Percentiles rank a stretch among this genome's conserved stretches.
Conservation (phyloP, 2,113 vertebrate species). For the Pelodiscus sinensis region DNA sequence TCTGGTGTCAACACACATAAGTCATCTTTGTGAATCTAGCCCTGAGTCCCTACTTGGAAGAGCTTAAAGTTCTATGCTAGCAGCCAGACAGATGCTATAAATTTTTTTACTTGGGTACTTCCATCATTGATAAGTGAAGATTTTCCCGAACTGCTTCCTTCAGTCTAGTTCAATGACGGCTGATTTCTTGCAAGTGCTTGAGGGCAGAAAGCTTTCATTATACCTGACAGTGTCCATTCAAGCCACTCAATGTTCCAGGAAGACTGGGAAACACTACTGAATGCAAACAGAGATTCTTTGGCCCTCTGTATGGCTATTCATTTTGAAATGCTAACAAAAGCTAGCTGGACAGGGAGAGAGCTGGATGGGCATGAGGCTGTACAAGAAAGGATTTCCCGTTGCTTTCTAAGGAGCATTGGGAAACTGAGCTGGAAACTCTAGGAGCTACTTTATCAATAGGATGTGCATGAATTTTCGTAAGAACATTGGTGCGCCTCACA, state of each 20-base stretch:
- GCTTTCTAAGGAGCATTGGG: neutral
- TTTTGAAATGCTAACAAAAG: neutral
- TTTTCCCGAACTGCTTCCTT: neutral
- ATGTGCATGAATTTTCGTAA: neutral
- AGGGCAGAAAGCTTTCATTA: neutral
- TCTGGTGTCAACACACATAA: no score
- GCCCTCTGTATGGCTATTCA: neutral
- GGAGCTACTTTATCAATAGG: neutral
- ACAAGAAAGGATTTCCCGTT: neutral
- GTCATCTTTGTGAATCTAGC: neutral
- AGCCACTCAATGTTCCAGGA: neutral
- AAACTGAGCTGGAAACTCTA: neutral
- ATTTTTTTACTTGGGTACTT: neutral
- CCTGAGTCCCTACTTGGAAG: neutral
- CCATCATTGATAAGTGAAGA: neutral
- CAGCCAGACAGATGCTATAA: neutral
- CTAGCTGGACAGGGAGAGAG: neutral
- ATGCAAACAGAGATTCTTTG: neutral
- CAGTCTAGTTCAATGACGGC: neutral
- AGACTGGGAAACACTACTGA: neutral
- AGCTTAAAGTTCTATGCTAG: neutral
- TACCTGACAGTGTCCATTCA: no score
- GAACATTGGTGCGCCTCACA: neutral
- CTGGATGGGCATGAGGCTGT: neutral
- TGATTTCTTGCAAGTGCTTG: neutral